These are phyloP conservation scores for Eublepharis macularius DNA, from an alignment of 2,113 vertebrate species.

Conservation along the genomic window DNA sequence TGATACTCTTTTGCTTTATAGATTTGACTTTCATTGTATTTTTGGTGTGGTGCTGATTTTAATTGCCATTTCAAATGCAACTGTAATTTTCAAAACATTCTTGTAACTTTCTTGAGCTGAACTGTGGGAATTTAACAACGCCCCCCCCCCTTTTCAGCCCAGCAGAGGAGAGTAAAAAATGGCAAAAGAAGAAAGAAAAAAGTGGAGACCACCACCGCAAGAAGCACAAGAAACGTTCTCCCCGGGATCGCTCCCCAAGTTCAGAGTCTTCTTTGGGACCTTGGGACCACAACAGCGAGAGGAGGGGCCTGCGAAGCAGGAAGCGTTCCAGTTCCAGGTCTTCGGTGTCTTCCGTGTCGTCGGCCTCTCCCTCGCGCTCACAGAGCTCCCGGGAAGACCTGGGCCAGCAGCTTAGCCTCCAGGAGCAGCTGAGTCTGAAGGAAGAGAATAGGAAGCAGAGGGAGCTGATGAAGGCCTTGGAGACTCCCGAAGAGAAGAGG, in stretches of 20 bases:
- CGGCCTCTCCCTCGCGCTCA: conserved; percentile 32
- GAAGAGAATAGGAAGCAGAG: conserved; percentile 81
- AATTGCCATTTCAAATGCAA: too few species aligned
- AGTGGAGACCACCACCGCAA: conserved; percentile 40
- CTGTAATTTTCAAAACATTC: too few species aligned
- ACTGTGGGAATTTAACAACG: not conserved
- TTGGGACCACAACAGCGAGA: conserved; percentile 45
- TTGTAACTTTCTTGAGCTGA: not conserved
- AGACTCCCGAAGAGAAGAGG: conserved; percentile 95
- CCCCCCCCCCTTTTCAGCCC: not conserved
- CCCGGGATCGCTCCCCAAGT: conserved; percentile 19
- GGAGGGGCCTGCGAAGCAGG: conserved; percentile 3
- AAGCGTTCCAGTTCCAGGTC: conserved; percentile 71
- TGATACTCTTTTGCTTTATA: too few species aligned
- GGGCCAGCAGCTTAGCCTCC: conserved; percentile 69
- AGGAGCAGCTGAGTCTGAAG: conserved; percentile 71
- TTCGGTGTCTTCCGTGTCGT: conserved; percentile 75
- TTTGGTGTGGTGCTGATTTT: too few species aligned
- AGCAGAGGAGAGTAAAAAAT: conserved; percentile 58
- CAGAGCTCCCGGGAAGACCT: conserved; percentile 49
- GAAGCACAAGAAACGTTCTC: conserved; percentile 37
- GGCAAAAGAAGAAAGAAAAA: conserved; percentile 63
- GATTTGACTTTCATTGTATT: too few species aligned
- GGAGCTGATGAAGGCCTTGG: conserved; percentile 92
- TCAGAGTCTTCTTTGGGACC: conserved; percentile 37